phyloP scores from a whole-genome alignment of 1,140 invertebrate species.

The Trichonephila clavipes region DNA sequence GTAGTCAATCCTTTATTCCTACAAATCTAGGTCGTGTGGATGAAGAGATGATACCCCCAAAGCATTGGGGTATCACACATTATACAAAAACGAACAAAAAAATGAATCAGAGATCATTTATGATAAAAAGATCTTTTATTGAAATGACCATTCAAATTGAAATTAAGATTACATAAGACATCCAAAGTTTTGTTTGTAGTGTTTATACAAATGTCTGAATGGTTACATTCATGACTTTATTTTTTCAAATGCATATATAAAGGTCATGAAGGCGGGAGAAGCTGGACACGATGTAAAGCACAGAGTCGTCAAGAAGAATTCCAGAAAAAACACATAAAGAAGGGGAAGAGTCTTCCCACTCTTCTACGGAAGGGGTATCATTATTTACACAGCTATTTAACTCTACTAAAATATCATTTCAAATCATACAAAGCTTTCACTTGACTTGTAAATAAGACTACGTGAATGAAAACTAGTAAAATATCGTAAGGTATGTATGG shows the following conservation, averaged over 20 bases:
- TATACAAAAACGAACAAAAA: neutral
- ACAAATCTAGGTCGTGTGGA: too few relatives aligned
- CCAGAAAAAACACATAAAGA: neutral
- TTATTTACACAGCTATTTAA: conserved; percentile 12
- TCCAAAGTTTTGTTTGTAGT: conserved; percentile 45
- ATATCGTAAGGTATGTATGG: neutral
- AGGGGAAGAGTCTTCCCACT: neutral
- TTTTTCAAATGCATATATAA: conserved; percentile 49
- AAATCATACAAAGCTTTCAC: neutral
- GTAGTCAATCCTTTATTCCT: too few relatives aligned
- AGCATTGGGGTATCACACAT: too few relatives aligned
- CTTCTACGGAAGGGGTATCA: conserved; percentile 7
- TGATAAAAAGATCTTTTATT: conserved; percentile 47
- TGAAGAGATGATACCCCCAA: too few relatives aligned
- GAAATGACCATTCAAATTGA: conserved; percentile 36
- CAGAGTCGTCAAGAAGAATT: conserved; percentile 41
- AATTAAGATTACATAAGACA: conserved; percentile 50
- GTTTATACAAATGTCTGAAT: conserved; percentile 47
- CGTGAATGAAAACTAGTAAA: conserved; percentile 15
- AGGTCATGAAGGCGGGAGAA: conserved; percentile 45
- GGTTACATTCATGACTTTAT: conserved; percentile 36
- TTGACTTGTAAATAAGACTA: neutral
- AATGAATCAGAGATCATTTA: neutral
- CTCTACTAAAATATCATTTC: neutral
- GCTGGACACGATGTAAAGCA: conserved; percentile 40